A percentile compares a stretch with the other conserved stretches of the same genome.
Conservation (phyloP, 2,797 vertebrate genomes). For the Tapera naevia region DNA sequence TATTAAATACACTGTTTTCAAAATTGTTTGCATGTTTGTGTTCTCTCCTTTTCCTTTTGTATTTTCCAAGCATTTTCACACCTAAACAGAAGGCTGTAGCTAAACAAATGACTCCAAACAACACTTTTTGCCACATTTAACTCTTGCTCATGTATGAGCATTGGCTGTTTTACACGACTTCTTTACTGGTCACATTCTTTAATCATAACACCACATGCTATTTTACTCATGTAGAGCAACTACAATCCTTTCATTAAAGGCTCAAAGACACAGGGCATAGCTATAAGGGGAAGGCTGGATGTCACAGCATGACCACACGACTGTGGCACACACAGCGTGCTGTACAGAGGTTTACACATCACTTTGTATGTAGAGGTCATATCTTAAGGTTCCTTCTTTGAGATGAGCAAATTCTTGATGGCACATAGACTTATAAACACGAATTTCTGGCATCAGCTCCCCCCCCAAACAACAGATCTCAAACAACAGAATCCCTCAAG, state of each 20-base stretch:
- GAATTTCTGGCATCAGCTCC: not conserved
- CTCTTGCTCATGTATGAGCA: not conserved
- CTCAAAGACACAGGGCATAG: not conserved
- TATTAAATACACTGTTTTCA: not conserved
- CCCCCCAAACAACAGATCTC: rapidly evolving
- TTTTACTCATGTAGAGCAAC: not conserved
- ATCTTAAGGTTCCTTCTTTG: not conserved
- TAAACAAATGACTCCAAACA: not conserved
- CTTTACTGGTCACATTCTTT: not conserved
- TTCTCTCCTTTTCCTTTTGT: not conserved
- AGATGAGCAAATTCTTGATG: not conserved
- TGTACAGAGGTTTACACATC: not conserved
- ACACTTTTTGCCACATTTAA: not conserved
- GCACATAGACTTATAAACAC: not conserved
- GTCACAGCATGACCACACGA: not conserved
- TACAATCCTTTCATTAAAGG: not conserved
- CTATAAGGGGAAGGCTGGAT: not conserved
- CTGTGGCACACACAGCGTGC: rapidly evolving
- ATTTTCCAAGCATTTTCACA: not conserved
- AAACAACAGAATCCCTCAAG: not conserved
- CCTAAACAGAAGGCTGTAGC: not conserved
- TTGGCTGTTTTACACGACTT: not conserved
- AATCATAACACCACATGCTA: not conserved
- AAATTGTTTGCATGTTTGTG: not conserved
- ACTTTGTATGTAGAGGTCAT: not conserved